Conservation (phyloP, 2,797 vertebrate genomes). For the Sebastiscus tertius region DNA sequence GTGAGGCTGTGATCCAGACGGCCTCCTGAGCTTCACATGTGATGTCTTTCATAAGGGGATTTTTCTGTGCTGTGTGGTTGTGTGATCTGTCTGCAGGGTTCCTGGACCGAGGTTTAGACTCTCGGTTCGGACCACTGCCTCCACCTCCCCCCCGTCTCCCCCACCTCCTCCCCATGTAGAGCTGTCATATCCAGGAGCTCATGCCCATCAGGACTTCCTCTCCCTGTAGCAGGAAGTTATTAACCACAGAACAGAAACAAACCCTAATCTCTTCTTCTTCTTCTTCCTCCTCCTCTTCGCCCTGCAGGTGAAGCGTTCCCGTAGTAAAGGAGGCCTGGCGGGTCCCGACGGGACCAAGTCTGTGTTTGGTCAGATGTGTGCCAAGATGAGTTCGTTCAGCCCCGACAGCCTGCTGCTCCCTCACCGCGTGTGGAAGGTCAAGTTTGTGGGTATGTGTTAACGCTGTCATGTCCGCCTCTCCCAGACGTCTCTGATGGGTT, state of each 20-base stretch:
- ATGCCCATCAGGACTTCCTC: conserved; percentile 22
- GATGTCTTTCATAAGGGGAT: conserved; percentile 67
- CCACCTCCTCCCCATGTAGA: background rate
- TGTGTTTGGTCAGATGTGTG: conserved; percentile 99
- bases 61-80: conserved; percentile 14
- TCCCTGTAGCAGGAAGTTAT: conserved; percentile 16
- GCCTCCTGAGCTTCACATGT: conserved; percentile 59
- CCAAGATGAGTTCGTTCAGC: conserved; percentile 98
- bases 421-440: conserved; percentile 99
- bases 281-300: background rate
- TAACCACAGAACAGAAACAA: conserved; percentile 26
- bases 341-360: conserved; percentile 98
- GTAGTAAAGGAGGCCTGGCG: conserved; percentile 98
- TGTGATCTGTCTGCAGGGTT: conserved; percentile 47
- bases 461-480: too few species aligned
- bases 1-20: conserved; percentile 39
- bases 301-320: conserved; percentile 95
- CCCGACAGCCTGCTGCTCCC: conserved; percentile 96
- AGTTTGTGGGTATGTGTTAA: conserved; percentile 92
- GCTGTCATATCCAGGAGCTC: conserved; percentile 45
- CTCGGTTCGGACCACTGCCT: background rate
- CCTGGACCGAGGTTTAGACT: conserved; percentile 20
- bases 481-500: too few species aligned
- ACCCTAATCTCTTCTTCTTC: background rate
- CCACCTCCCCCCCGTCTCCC: background rate